phyloP scores from a whole-genome alignment of 2,888 invertebrate species.

The Rhingia campestris region DNA sequence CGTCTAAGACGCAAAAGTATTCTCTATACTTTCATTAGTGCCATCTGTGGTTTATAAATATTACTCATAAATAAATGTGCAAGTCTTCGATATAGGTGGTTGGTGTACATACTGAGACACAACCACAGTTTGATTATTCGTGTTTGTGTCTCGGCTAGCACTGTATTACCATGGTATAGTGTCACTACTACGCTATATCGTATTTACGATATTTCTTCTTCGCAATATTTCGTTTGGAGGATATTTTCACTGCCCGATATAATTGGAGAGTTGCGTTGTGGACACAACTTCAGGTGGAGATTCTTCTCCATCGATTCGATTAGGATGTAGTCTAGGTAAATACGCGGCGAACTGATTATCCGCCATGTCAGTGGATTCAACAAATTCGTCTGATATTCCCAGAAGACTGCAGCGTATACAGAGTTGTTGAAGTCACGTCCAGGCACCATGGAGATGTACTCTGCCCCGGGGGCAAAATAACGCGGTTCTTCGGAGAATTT shows the following conservation, averaged over 20 bases:
- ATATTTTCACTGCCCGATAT: conserved; percentile 84
- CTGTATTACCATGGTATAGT: conserved; percentile 23
- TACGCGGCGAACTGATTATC: conserved; percentile 88
- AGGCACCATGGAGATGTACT: conserved; percentile 87
- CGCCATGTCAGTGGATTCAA: conserved; percentile 94
- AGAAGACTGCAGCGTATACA: conserved; percentile 88
- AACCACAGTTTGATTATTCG: conserved; percentile 50
- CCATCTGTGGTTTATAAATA: conserved; percentile 24
- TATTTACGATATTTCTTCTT: conserved; percentile 30
- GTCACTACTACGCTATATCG: conserved; percentile 12
- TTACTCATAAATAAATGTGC: conserved; percentile 5
- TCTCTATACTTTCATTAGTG: conserved; percentile 7
- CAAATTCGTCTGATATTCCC: conserved; percentile 90
- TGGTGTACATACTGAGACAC: conserved; percentile 28
- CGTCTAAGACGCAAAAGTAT: neutral
- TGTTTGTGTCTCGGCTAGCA: conserved; percentile 21
- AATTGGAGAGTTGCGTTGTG: conserved; percentile 86
- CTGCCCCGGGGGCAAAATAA: conserved; percentile 87
- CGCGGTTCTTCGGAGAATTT: conserved; percentile 84
- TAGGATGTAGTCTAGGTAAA: conserved; percentile 88
- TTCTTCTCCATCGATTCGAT: conserved; percentile 89
- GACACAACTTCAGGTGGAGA: conserved; percentile 85
- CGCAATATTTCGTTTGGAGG: conserved; percentile 79
- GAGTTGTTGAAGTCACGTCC: conserved; percentile 87
- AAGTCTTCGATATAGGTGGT: conserved; percentile 42